phyloP scores from a whole-genome alignment of 2,888 invertebrate species.

The Eulithis prunata region DNA sequence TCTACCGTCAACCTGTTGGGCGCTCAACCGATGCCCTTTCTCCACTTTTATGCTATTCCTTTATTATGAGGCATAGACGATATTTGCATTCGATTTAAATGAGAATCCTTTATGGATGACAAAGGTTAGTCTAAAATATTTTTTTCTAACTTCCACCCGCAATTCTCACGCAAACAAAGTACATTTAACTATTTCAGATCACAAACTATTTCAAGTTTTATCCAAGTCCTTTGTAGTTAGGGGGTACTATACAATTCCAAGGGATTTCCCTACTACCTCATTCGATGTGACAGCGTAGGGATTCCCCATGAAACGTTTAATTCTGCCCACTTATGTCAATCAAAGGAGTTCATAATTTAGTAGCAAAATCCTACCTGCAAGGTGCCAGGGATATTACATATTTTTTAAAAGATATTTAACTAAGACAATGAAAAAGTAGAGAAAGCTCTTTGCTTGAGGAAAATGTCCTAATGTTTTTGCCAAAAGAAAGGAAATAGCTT shows the following conservation, averaged over 20 bases:
- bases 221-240: too few species aligned
- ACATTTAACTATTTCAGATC: too few species aligned
- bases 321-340: conserved; percentile 40
- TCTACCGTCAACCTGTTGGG: conserved; percentile 58
- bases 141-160: background rate
- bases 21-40: conserved; percentile 55
- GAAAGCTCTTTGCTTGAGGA: too few species aligned
- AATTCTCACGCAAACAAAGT: background rate
- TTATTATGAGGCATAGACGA: conserved; percentile 44
- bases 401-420: too few species aligned
- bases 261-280: background rate
- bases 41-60: conserved; percentile 50
- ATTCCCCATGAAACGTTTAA: background rate
- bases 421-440: too few species aligned
- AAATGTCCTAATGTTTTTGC: too few species aligned
- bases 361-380: background rate
- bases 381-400: background rate
- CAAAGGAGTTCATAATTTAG: background rate
- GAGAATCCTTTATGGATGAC: background rate
- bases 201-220: too few species aligned
- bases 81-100: conserved; percentile 39
- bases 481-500: too few species aligned
- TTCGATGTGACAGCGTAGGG: background rate
- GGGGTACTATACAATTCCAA: background rate
- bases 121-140: background rate